Base-by-base conservation (phyloP, 2,888 invertebrate species). In the Drosophila atripex region DNA sequence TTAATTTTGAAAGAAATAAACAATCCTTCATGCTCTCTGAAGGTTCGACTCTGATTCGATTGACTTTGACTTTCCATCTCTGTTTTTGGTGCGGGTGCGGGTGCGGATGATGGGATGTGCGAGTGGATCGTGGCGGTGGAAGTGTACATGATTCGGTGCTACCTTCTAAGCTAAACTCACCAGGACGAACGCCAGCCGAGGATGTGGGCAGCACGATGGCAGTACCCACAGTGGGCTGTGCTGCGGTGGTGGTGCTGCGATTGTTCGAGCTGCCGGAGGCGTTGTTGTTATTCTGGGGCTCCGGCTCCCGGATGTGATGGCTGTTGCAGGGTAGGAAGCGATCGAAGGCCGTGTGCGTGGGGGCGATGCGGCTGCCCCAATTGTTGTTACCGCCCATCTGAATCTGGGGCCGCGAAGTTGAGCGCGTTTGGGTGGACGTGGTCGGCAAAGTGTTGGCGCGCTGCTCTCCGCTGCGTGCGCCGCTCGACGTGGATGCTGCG, bases 251-350 rank as follows among this genome's bases (percentile, higher is more conserved):
- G 39, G 45, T 53, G 47, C 41, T 45, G 25, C 66, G 43, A 3
- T 41, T 61, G 38, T 30, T 46, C 5, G 16, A 18, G 39, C 39
- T 8, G 18, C 39, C n/a, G 4, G 49, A 2, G n/a, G 35, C 61
- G 35, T 60, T 72, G 49, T 73, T 76, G 43, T 69, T 77, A 25
- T 77, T 74, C 7, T 74, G 45, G 0, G 58, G 65, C 16, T 89
- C 90, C 3, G 82, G 78, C 16, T 92, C 92, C 0, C 93, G 93
- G 53, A 95, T 92, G 80, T 95, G 95, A 90, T 95, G 95, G 38
- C 95, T 95, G 88, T 94, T 94, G 87, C 95, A 96, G 1, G 94
- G 94, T 75, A 96, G 91, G 85, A 95, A 95, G 32, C 92, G 91
- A 77, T 92, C 92, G 55, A 92, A 92, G 8, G 92, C 90, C 8